A percentile compares a stretch with the other conserved stretches of the same genome.
phyloP scores from a whole-genome alignment of 1,140 invertebrate genomes.

The Dendroctonus valens region DNA sequence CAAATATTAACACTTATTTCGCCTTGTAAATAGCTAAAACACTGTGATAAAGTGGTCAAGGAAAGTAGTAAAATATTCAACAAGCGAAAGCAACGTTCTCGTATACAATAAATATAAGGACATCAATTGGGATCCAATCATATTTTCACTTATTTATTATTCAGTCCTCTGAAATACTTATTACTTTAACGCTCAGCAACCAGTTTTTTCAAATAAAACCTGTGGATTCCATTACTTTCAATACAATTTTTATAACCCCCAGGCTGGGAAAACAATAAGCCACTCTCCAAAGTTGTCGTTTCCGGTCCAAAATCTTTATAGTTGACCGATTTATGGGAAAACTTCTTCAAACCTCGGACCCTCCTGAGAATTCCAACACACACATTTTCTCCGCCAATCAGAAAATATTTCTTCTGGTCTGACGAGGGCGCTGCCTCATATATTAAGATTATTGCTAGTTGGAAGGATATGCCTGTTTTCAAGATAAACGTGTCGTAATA shows the following conservation, averaged over 20 bases:
- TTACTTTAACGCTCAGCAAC: too few species aligned
- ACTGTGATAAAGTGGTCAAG: not conserved
- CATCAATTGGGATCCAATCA: not conserved
- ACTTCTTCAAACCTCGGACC: conserved; percentile 12
- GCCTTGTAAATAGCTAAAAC: too few species aligned
- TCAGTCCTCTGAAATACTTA: not conserved
- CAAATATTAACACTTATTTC: too few species aligned
- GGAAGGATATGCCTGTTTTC: not conserved
- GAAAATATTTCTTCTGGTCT: conserved; percentile 12
- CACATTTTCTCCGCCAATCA: conserved; percentile 16
- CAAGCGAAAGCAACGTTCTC: not conserved
- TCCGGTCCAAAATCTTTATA: conserved; percentile 17
- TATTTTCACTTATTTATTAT: not conserved
- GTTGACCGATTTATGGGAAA: conserved; percentile 21
- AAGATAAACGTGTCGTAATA: conserved; percentile 4
- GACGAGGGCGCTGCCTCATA: conserved; percentile 1
- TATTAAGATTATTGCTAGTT: conserved; percentile 12
- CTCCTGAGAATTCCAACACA: conserved; percentile 18
- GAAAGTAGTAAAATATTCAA: not conserved
- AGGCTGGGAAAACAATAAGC: conserved; percentile 20
- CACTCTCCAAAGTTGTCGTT: conserved; percentile 25
- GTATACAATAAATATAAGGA: not conserved
- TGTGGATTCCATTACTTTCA: conserved; percentile 22
- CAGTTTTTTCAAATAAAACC: conserved; percentile 14
- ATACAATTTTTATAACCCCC: conserved; percentile 24